Evolutionary conservation across 1,140 invertebrate species (phyloP).

Genomic region (Hyposmocoma kahamanoa): DNA sequence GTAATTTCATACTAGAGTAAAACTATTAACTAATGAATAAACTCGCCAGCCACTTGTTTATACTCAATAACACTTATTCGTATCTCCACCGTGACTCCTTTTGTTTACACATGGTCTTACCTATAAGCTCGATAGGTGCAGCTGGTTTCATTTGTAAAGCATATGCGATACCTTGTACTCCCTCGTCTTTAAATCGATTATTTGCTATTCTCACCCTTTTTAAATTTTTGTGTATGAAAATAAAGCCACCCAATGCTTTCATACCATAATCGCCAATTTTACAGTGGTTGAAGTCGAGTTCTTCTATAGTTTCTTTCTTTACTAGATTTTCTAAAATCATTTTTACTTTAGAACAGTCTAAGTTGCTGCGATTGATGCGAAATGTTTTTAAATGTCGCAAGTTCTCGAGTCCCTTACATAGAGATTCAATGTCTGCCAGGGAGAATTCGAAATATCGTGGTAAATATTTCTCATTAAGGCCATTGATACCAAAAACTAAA

Average conservation of each 20-base stretch:
- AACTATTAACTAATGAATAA: no score
- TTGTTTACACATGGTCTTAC: no score
- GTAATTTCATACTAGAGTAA: no score
- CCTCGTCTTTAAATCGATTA: conserved; percentile 59
- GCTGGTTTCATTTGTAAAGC: conserved; percentile 64
- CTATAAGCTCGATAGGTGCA: conserved; percentile 56
- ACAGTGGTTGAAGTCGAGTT: conserved; percentile 68
- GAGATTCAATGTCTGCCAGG: conserved; percentile 49
- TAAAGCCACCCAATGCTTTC: conserved; percentile 62
- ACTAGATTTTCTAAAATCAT: conserved; percentile 54
- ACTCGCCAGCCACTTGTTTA: no score
- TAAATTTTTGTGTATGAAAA: conserved; percentile 52
- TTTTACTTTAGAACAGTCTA: conserved; percentile 61
- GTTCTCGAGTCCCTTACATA: conserved; percentile 56
- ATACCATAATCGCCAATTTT: conserved; percentile 66
- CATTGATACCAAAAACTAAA: conserved; percentile 56
- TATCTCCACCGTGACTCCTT: no score
- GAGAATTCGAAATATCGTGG: conserved; percentile 62
- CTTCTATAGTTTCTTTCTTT: conserved; percentile 57
- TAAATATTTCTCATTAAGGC: conserved; percentile 41
- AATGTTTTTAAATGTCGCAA: conserved; percentile 48
- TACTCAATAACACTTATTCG: no score
- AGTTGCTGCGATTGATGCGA: conserved; percentile 60
- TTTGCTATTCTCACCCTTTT: conserved; percentile 57
- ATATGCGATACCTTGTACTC: conserved; percentile 60